Conservation (phyloP, 2,888 invertebrate species). For the Clunio marinus region DNA sequence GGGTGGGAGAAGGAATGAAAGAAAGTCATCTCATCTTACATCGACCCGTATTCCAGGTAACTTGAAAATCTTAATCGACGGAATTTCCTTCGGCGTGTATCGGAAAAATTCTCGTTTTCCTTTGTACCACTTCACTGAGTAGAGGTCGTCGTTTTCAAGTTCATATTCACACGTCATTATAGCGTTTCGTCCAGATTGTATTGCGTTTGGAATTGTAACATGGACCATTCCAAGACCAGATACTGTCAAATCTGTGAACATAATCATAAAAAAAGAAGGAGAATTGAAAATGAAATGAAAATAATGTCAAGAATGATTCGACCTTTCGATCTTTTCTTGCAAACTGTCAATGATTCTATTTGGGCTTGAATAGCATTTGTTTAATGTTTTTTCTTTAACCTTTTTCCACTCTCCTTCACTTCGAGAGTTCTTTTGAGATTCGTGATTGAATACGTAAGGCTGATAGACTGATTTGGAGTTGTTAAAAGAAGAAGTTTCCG, state of each 20-base stretch:
- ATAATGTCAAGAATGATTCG: neutral
- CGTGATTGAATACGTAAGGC: neutral
- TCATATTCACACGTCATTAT: conserved; percentile 54
- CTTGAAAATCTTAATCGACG: conserved; percentile 53
- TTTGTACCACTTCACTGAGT: conserved; percentile 58
- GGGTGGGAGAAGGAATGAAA: neutral
- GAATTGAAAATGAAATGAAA: conserved; percentile 1
- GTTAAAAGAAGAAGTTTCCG: neutral
- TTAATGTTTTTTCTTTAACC: neutral
- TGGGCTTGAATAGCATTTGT: neutral
- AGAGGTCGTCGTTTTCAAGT: conserved; percentile 53
- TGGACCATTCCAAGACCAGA: conserved; percentile 34
- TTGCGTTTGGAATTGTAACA: conserved; percentile 35
- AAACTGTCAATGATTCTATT: neutral
- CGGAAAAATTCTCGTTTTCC: conserved; percentile 55
- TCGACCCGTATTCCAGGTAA: conserved; percentile 52
- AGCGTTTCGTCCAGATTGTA: conserved; percentile 44
- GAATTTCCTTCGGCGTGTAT: conserved; percentile 55
- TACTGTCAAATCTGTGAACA: conserved; percentile 30
- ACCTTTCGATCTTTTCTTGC: neutral
- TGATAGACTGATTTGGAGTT: neutral
- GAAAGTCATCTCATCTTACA: conserved; percentile 45
- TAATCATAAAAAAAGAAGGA: neutral
- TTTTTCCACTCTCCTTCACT: neutral
- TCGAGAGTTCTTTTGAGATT: no score